Percentiles rank a stretch among this genome's conserved stretches.
phyloP scores from a whole-genome alignment of 2,113 vertebrate genomes.

The Harpagus bidentatus region DNA sequence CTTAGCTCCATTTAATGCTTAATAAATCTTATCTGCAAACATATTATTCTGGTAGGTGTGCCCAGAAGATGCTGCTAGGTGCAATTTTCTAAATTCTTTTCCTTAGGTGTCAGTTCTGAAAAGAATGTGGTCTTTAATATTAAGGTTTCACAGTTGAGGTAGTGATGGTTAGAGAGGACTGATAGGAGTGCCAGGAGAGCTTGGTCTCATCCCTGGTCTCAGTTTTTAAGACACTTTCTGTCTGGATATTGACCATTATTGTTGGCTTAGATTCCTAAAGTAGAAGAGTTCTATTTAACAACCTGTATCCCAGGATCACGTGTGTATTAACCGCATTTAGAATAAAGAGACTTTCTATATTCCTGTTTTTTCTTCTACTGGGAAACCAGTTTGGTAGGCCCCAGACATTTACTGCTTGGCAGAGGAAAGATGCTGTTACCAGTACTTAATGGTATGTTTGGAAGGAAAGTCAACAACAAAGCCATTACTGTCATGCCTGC shows the following conservation, averaged over 20 bases:
- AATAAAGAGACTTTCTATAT: background rate
- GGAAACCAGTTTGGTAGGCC: background rate
- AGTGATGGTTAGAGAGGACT: background rate
- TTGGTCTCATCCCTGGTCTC: background rate
- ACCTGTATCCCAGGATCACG: background rate
- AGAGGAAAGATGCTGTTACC: background rate
- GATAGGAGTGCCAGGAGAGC: background rate
- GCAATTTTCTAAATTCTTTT: background rate
- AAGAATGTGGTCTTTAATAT: background rate
- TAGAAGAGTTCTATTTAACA: background rate
- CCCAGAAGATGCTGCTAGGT: background rate
- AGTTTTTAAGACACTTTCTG: background rate
- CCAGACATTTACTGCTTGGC: background rate
- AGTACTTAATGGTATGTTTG: background rate
- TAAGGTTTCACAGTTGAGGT: background rate
- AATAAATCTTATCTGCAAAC: background rate
- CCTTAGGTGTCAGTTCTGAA: background rate
- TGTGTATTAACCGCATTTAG: background rate
- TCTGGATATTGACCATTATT: background rate
- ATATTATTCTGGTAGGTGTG: background rate
- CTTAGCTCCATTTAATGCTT: background rate
- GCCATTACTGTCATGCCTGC: background rate
- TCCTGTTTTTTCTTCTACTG: background rate
- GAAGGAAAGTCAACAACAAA: background rate
- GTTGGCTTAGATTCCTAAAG: background rate